phyloP scores from a whole-genome alignment of 2,113 vertebrate species.

The Amphiprion ocellaris region DNA sequence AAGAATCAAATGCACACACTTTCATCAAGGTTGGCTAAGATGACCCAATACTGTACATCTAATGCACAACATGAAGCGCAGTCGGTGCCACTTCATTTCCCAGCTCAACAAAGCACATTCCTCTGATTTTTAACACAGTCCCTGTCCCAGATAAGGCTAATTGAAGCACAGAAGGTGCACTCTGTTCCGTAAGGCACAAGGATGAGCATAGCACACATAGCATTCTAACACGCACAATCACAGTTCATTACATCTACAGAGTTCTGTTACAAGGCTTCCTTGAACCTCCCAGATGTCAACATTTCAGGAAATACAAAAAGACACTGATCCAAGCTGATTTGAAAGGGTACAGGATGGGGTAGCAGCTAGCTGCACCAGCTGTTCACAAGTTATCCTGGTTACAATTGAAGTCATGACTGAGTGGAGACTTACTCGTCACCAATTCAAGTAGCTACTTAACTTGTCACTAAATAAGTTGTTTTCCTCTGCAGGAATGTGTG shows the following conservation, averaged over 20 bases:
- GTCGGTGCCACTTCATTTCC: constrained; percentile 26
- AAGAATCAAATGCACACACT: constrained; percentile 58
- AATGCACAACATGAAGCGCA: constrained; percentile 72
- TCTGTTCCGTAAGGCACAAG: constrained; percentile 20
- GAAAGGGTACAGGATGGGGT: neutral
- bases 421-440: neutral
- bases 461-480: neutral
- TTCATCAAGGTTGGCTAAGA: constrained; percentile 34
- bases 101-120: constrained; percentile 64
- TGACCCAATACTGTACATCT: constrained; percentile 52
- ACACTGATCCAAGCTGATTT: neutral
- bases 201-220: constrained; percentile 35
- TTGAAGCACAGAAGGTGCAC: constrained; percentile 56
- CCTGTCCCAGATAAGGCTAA: constrained; percentile 12
- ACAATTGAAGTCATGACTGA: neutral
- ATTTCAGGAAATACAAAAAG: constrained; percentile 15
- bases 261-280: neutral
- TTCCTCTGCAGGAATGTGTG: no score
- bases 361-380: constrained; percentile 1
- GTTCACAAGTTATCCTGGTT: neutral
- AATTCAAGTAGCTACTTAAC: neutral
- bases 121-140: constrained; percentile 29
- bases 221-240: neutral
- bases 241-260: neutral
- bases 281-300: neutral